Percentiles rank a stretch among this genome's conserved stretches.
phyloP scores from a whole-genome alignment of 2,113 vertebrate species.

The Embiotoca jacksoni region DNA sequence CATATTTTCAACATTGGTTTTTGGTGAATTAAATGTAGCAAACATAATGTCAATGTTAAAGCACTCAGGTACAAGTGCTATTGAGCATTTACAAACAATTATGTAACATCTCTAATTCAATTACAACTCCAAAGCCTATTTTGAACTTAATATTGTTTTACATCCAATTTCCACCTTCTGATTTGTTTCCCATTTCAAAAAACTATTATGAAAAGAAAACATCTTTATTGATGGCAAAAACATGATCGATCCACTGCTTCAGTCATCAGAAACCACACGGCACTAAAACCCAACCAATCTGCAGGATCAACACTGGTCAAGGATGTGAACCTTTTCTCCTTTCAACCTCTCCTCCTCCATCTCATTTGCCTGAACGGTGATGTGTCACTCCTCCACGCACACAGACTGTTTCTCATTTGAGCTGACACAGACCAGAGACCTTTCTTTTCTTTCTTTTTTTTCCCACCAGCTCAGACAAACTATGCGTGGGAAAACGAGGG shows the following conservation, averaged over 20 bases:
- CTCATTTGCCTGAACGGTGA: constrained; percentile 68
- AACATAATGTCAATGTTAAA: not conserved
- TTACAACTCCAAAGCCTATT: not conserved
- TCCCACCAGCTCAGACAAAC: constrained; percentile 65
- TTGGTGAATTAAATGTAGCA: not conserved
- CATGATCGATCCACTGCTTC: not conserved
- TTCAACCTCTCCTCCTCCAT: constrained; percentile 32
- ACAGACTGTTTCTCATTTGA: constrained; percentile 57
- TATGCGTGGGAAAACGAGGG: constrained; percentile 75
- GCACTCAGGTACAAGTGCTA: not conserved
- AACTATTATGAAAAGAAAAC: too few relatives aligned
- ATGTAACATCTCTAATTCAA: too few relatives aligned
- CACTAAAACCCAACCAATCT: constrained; percentile 17
- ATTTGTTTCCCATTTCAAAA: too few relatives aligned
- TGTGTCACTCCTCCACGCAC: constrained; percentile 51
- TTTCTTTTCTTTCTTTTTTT: constrained; percentile 10
- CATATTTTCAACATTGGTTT: not conserved
- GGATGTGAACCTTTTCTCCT: constrained; percentile 34
- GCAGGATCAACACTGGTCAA: constrained; percentile 40
- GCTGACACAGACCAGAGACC: constrained; percentile 70
- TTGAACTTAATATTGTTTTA: not conserved
- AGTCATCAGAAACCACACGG: not conserved
- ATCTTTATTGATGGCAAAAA: not conserved
- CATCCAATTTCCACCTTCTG: not conserved
- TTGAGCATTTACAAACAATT: not conserved